Evolutionary conservation across 2,888 invertebrate species (phyloP).

Genomic region (Rhogogaster chlorosoma): DNA sequence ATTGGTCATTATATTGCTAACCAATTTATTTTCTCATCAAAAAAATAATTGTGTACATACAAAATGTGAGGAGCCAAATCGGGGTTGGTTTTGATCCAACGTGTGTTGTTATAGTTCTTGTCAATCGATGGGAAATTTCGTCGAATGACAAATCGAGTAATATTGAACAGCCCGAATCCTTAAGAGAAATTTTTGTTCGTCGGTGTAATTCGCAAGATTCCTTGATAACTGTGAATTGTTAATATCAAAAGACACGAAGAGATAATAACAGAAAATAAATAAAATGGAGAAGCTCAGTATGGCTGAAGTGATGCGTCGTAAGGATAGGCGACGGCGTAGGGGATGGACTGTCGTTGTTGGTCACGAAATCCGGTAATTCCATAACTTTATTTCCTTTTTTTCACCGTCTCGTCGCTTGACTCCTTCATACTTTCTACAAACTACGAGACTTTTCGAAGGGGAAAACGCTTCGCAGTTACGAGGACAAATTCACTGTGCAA

Average conservation of each 20-base stretch:
- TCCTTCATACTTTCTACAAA: neutral
- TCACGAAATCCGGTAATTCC: constrained; percentile 85
- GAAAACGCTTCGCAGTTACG: neutral
- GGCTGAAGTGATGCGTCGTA: constrained; percentile 72
- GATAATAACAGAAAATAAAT: neutral
- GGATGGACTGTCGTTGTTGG: constrained; percentile 89
- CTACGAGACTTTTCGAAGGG: neutral
- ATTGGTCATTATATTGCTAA: neutral
- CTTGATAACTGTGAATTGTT: neutral
- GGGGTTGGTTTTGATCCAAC: too few relatives aligned
- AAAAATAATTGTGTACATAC: neutral
- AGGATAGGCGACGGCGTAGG: constrained; percentile 80
- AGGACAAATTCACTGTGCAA: neutral
- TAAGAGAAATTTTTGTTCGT: neutral
- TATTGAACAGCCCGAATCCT: too few relatives aligned
- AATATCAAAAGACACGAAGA: neutral
- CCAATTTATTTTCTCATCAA: neutral
- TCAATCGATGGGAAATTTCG: neutral
- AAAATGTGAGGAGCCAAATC: neutral
- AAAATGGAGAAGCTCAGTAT: constrained; percentile 73
- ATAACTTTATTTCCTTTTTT: neutral
- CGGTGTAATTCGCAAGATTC: constrained; percentile 19
- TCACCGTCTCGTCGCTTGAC: constrained; percentile 51
- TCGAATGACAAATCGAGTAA: neutral
- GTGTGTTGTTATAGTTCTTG: neutral